These are phyloP conservation scores for Eriosoma lanigerum DNA, from an alignment of 1,140 invertebrate genomes.

Conservation along the genomic window DNA sequence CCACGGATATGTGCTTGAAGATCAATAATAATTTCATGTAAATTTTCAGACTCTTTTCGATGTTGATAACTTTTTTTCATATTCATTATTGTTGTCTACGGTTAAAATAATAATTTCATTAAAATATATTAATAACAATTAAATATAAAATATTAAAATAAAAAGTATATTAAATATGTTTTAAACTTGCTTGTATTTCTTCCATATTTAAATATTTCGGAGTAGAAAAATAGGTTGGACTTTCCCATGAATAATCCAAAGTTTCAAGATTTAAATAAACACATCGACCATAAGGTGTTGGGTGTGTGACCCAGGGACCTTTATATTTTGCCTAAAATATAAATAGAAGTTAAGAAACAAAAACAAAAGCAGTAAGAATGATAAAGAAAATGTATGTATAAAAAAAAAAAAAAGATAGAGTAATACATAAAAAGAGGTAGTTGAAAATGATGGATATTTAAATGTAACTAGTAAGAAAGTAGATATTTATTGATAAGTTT, in stretches of 20 bases:
- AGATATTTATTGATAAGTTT: too few relatives aligned
- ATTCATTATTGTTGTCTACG: constrained; percentile 45
- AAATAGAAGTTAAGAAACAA: too few relatives aligned
- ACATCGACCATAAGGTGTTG: constrained; percentile 56
- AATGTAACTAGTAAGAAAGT: too few relatives aligned
- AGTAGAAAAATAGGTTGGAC: constrained; percentile 53
- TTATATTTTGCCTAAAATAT: constrained; percentile 54
- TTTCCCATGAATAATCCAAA: constrained; percentile 58
- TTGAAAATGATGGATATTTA: too few relatives aligned
- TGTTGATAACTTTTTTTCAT: constrained; percentile 47
- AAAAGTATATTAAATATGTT: not conserved
- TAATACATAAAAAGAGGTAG: too few relatives aligned
- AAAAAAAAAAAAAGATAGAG: too few relatives aligned
- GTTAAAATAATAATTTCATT: too few relatives aligned
- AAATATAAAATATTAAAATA: not conserved
- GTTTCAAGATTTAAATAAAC: constrained; percentile 59
- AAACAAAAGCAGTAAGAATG: too few relatives aligned
- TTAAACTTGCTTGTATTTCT: constrained; percentile 41
- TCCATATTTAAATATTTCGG: constrained; percentile 47
- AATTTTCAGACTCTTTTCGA: constrained; percentile 33
- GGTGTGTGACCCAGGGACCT: constrained; percentile 57
- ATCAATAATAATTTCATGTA: constrained; percentile 57
- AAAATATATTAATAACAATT: too few relatives aligned
- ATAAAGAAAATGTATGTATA: too few relatives aligned
- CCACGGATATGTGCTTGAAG: constrained; percentile 69